Base-by-base conservation (phyloP, 2,113 vertebrate species). In the Ptilonorhynchus violaceus region DNA sequence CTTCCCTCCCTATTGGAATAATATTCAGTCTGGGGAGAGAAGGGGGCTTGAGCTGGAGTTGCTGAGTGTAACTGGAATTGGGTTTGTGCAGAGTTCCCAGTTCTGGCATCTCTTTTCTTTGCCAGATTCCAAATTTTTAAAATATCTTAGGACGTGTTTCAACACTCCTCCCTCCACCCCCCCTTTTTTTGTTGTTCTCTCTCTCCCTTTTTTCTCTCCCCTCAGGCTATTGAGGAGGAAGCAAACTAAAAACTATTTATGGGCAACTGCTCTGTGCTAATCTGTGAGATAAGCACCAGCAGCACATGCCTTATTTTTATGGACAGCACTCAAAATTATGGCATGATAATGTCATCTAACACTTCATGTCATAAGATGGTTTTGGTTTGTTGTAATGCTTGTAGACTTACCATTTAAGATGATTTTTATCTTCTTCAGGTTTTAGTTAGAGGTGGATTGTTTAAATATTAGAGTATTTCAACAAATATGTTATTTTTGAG, bases 271-370 rank as follows among this genome's bases (percentile, higher is more conserved):
- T 89, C 39, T 60, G 33, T 81, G 64, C 89, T 93, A 92, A 81
- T 96, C 80, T 95, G 13, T 6, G 42, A 91, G 86, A 96, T 92
- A 96, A 92, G 73, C 56, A 72, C 73, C 84, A 89, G 30, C 35
- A 82, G 42, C 89, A 75, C 18, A 5, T n/a, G 73, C 28, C 49
- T 92, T 68, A 4, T 70, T 93, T 97, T 92, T 92, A 82, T 52
- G 91, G 89, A 23, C 52, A 70, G 68, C 64, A 27, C 69, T 92
- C 82, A 49, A 68, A 93, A 41, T 64, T 53, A 20, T 28, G 17
- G 24, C 39, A 19, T 23, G 83, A 39, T 75, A 59, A 78, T 35
- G 33, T 92, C 64, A 47, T 22, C 50, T 70, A 75, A 52, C 56
- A 41, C 68, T 75, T 74, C 3, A 1, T 70, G 41, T 28, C 8